Percentiles rank a stretch among this genome's conserved stretches.
Conservation (phyloP, 2,113 vertebrate species). For the Vulpes vulpes region DNA sequence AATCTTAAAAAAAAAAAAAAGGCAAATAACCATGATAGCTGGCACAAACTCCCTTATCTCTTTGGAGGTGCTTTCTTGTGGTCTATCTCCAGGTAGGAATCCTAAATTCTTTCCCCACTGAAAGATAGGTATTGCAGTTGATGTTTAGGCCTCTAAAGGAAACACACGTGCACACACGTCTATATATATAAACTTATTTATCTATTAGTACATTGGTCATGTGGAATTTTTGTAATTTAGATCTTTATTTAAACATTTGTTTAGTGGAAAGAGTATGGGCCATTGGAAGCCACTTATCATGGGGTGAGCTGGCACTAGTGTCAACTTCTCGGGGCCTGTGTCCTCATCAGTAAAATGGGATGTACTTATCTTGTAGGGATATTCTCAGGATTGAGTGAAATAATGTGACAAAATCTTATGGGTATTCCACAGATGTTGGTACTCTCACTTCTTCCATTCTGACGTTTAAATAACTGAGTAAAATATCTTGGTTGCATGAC, state of each 20-base stretch:
- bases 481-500: background rate
- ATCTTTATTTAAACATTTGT: slow-evolving; percentile 55
- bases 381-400: background rate
- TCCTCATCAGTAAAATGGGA: background rate
- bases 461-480: slow-evolving; percentile 42
- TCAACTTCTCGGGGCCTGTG: background rate
- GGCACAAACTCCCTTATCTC: background rate
- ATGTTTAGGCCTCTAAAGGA: background rate
- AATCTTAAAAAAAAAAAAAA: background rate
- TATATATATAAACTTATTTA: background rate
- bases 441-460: background rate
- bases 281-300: slow-evolving; percentile 8
- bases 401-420: background rate
- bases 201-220: background rate
- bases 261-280: background rate
- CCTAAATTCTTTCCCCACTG: background rate
- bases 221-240: slow-evolving; percentile 36
- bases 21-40: background rate
- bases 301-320: background rate
- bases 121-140: slow-evolving; percentile 7
- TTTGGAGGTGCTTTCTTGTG: background rate
- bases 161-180: background rate
- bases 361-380: background rate
- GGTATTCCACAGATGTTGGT: background rate
- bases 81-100: background rate